Conservation (phyloP, 2,797 vertebrate genomes). For the Caiman crocodilus region DNA sequence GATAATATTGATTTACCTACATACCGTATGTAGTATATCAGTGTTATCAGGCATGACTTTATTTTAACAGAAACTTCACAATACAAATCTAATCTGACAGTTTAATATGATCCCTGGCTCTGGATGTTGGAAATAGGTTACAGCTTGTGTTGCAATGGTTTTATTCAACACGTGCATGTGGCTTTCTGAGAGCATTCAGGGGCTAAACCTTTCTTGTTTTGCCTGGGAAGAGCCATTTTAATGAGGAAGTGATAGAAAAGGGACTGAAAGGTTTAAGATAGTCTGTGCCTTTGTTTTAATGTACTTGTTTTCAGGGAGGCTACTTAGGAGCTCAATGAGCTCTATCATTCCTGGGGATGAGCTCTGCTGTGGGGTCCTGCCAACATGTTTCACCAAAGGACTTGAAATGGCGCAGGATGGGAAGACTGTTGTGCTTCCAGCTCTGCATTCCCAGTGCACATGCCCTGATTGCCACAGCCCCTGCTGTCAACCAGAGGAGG, state of each 20-base stretch:
- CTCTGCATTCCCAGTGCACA: background rate
- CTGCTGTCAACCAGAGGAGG: background rate
- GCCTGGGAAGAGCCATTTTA: constrained; percentile 23
- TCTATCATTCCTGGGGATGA: background rate
- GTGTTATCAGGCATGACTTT: constrained; percentile 27
- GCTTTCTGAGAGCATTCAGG: constrained; percentile 48
- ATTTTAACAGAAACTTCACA: constrained; percentile 35
- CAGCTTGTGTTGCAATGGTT: constrained; percentile 39
- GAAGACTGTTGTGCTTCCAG: background rate
- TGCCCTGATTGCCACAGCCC: background rate
- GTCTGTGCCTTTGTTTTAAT: constrained; percentile 29
- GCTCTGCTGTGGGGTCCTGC: background rate
- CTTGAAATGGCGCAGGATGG: background rate
- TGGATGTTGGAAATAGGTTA: constrained; percentile 48
- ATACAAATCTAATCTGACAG: constrained; percentile 60
- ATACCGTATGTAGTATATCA: background rate
- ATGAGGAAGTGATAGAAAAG: constrained; percentile 25
- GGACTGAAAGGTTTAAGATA: constrained; percentile 49
- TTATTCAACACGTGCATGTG: constrained; percentile 31
- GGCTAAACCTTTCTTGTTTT: constrained; percentile 51
- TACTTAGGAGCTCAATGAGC: background rate
- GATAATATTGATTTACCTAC: constrained; percentile 20
- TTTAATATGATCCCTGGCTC: constrained; percentile 50
- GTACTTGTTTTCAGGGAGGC: constrained; percentile 35
- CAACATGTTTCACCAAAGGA: constrained; percentile 11